Conservation (phyloP, 64 coral and sea anemone genomes). For the Montipora cactus region DNA sequence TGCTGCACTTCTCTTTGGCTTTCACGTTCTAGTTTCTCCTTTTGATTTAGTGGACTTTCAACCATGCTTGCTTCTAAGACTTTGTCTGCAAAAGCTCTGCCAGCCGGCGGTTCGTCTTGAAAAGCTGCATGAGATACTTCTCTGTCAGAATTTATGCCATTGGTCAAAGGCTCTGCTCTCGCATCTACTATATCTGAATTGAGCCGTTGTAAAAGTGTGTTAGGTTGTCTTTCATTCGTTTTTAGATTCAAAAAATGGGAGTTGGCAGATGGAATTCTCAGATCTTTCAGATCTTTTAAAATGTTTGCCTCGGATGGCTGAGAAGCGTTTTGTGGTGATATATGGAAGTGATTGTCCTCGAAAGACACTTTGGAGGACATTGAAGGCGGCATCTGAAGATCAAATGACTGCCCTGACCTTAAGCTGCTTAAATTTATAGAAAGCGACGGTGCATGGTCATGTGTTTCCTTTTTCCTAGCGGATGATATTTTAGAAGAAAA, state of each 20-base stretch:
- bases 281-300: background rate
- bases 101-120: conserved; percentile 24
- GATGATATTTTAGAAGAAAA: background rate
- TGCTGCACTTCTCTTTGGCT: conserved; percentile 3
- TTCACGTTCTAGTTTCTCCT: background rate
- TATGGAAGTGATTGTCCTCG: conserved; percentile 16
- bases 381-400: conserved; percentile 1
- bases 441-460: conserved; percentile 18
- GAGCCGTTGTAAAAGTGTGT: conserved; percentile 1
- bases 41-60: background rate
- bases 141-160: background rate
- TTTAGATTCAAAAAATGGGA: background rate
- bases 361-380: background rate
- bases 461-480: background rate
- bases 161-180: background rate
- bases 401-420: conserved; percentile 20
- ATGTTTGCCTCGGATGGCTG: background rate
- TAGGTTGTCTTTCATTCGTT: background rate
- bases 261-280: background rate
- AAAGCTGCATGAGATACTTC: background rate
- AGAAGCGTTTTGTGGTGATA: background rate
- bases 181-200: conserved; percentile 24
- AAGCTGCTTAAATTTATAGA: conserved; percentile 6
- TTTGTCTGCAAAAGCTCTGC: conserved; percentile 13
- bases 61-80: background rate